These are phyloP conservation scores for Natator depressus DNA, from an alignment of 2,113 vertebrate species.

Conservation along the genomic window DNA sequence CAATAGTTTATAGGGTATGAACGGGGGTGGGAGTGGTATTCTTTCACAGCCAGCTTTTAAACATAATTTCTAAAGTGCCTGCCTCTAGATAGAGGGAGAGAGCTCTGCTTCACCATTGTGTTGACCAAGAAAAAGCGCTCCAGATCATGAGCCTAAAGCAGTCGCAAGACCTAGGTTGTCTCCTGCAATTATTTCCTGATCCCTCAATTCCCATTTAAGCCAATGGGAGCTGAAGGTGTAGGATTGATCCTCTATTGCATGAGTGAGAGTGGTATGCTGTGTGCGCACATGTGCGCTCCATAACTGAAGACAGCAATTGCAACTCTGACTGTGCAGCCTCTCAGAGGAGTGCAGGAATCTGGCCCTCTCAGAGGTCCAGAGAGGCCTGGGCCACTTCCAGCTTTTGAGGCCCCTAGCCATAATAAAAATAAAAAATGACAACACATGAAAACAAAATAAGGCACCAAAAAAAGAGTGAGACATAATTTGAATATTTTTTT, in stretches of 20 bases:
- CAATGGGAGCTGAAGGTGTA: background rate
- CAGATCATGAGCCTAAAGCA: background rate
- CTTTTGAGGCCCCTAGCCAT: too few relatives aligned
- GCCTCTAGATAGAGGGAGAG: background rate
- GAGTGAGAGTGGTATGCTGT: background rate
- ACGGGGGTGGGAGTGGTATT: background rate
- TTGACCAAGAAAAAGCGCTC: background rate
- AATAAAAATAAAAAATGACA: too few relatives aligned
- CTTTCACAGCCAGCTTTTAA: background rate
- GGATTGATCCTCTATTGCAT: background rate
- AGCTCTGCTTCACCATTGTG: background rate
- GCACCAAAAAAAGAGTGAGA: too few relatives aligned
- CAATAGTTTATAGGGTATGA: background rate
- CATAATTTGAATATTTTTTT: too few relatives aligned
- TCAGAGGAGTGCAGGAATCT: background rate
- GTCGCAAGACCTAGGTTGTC: background rate
- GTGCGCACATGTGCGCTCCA: background rate
- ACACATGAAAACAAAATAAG: too few relatives aligned
- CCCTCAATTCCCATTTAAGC: background rate
- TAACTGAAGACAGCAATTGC: background rate
- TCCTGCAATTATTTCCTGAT: rapidly evolving
- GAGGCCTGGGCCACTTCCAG: too few relatives aligned
- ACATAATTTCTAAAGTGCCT: background rate
- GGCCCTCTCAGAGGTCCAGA: too few relatives aligned
- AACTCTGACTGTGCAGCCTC: background rate